Evolutionary conservation across 2,797 vertebrate genomes (phyloP), one percentile per base, ranked within the genome.

Genomic region (Neomorphus geoffroyi): DNA sequence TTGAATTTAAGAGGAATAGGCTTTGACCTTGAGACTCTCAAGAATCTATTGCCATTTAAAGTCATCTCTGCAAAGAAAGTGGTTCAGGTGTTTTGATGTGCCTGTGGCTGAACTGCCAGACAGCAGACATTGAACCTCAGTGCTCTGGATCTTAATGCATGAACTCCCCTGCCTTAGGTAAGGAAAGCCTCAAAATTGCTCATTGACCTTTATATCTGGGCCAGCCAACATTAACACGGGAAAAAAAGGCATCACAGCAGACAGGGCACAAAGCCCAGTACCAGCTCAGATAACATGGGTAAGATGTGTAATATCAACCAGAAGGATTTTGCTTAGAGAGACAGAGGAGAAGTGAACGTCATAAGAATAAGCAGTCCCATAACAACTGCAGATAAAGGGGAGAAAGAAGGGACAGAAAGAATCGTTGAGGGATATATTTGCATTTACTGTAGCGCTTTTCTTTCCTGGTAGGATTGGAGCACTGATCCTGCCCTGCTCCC

Each of bases 21-120:
- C 53, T 86, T 86, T 71, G 79, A 75, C 67, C 92, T 92, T 91
- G 78, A 73, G 61, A 26, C 57, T 91, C 85, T 89, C 37, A 77
- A 35, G 27, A 87, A 73, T 92, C 50, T 26, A 73, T 79, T 48
- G 75, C 39, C 39, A 65, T 77, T 82, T 81, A 65, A 84, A 81
- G 46, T 72, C 46, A 66, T 70, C 26, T 86, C 46, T 77, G 54
- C 43, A 50, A 50, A 80, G 28, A 41, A 32, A 51, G 46, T 17
- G 33, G 60, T 85, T 88, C 32, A 60, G 64, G 37, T 71, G 61
- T 67, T 91, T 54, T 87, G 60, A 77, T 54, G 83, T 85, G 39
- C 35, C 53, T 10, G 32, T 74, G 74, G 71, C 56, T 87, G 86
- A 80, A 15, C 22, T 65, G 46, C 54, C 69, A 78, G 43, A 17